Conservation (phyloP, 2,797 vertebrate genomes). For the Anniella stebbinsi region DNA sequence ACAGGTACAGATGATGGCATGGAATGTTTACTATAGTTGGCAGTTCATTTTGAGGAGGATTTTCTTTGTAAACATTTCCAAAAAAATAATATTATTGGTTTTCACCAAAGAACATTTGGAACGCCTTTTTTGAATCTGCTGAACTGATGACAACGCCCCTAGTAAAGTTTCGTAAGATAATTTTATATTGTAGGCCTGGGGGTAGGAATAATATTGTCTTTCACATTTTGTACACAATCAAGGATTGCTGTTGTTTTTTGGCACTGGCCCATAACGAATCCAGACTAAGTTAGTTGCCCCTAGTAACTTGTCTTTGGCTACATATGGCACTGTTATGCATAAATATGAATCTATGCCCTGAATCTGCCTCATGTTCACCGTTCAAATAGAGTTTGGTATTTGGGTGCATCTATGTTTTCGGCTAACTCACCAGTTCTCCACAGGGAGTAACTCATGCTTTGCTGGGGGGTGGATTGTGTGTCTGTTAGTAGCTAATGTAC, state of each 20-base stretch:
- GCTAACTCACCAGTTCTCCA: neutral
- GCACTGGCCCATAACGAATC: neutral
- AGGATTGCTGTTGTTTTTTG: neutral
- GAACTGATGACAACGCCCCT: neutral
- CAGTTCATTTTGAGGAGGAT: neutral
- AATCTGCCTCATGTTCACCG: neutral
- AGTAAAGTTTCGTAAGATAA: conserved; percentile 10
- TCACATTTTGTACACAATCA: neutral
- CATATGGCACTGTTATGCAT: no score
- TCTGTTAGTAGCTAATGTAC: neutral
- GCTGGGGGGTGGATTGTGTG: accelerated
- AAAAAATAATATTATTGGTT: neutral
- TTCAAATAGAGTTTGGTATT: neutral
- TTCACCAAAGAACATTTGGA: neutral
- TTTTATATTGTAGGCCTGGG: neutral
- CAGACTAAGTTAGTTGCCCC: neutral
- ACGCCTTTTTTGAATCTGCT: neutral
- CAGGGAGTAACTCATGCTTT: neutral
- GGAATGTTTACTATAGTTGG: accelerated
- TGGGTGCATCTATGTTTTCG: neutral
- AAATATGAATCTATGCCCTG: neutral
- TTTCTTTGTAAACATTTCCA: neutral
- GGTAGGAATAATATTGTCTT: neutral
- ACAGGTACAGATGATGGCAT: conserved; percentile 80
- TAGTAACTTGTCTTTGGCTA: neutral